These are phyloP conservation scores for Erebia epiphron DNA, from an alignment of 2,888 invertebrate species.

Conservation along the genomic window DNA sequence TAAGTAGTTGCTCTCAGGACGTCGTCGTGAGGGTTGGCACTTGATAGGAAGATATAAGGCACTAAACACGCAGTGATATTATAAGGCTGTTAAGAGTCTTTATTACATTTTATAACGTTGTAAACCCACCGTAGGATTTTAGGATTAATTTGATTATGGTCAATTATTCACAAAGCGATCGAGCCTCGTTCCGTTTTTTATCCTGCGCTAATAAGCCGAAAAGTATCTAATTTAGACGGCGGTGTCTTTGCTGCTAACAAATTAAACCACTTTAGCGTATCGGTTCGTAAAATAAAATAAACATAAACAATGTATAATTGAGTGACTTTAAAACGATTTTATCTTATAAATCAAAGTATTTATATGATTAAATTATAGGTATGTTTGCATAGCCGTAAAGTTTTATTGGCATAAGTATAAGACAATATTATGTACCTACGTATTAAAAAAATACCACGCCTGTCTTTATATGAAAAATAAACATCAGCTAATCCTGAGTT, in stretches of 20 bases:
- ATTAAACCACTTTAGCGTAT: slow-evolving; percentile 82
- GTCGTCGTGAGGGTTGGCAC: slow-evolving; percentile 23
- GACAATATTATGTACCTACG: not conserved
- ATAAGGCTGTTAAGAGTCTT: slow-evolving; percentile 74
- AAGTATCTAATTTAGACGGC: slow-evolving; percentile 79
- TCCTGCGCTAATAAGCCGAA: slow-evolving; percentile 78
- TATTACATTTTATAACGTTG: slow-evolving; percentile 80
- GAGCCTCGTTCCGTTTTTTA: slow-evolving; percentile 73
- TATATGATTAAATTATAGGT: slow-evolving; percentile 24
- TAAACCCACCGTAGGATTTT: slow-evolving; percentile 83
- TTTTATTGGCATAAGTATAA: slow-evolving; percentile 25
- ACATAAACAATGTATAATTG: slow-evolving; percentile 82
- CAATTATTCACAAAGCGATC: slow-evolving; percentile 81
- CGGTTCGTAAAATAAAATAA: slow-evolving; percentile 73
- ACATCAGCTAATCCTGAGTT: slow-evolving; percentile 56
- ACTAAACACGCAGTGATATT: slow-evolving; percentile 64
- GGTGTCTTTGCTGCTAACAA: slow-evolving; percentile 80
- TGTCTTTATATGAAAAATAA: slow-evolving; percentile 44
- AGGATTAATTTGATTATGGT: slow-evolving; percentile 83
- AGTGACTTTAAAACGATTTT: slow-evolving; percentile 72
- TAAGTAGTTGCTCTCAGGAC: not conserved
- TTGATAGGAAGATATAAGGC: slow-evolving; percentile 34
- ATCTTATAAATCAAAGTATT: slow-evolving; percentile 48
- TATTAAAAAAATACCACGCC: slow-evolving; percentile 20
- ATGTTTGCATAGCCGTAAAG: slow-evolving; percentile 29